phyloP scores from a whole-genome alignment of 1,140 invertebrate genomes.

The Manduca sexta region DNA sequence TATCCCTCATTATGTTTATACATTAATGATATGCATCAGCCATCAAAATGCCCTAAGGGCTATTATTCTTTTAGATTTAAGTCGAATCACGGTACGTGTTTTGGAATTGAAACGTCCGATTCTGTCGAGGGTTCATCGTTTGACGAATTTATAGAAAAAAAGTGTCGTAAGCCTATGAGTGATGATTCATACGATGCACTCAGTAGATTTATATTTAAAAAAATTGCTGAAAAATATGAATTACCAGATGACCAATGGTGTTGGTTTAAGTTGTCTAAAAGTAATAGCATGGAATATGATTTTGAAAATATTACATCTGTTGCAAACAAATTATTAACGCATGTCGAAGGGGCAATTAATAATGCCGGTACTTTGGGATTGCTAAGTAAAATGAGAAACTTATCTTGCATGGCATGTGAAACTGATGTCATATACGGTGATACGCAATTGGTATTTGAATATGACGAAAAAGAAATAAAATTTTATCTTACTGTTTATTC shows the following conservation, averaged over 20 bases:
- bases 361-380: slow-evolving; percentile 36
- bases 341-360: slow-evolving; percentile 35
- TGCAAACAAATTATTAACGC: neutral
- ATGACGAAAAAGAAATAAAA: slow-evolving; percentile 28
- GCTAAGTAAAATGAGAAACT: slow-evolving; percentile 14
- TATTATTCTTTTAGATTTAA: slow-evolving; percentile 47
- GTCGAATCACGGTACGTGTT: slow-evolving; percentile 42
- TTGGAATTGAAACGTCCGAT: slow-evolving; percentile 42
- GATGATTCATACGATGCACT: slow-evolving; percentile 23
- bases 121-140: slow-evolving; percentile 23
- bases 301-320: neutral
- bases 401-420: slow-evolving; percentile 54
- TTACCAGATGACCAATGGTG: slow-evolving; percentile 42
- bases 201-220: slow-evolving; percentile 43
- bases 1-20: slow-evolving; percentile 54
- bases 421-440: slow-evolving; percentile 35
- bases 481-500: slow-evolving; percentile 52
- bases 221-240: slow-evolving; percentile 37
- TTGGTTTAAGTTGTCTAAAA: slow-evolving; percentile 32
- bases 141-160: slow-evolving; percentile 31
- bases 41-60: slow-evolving; percentile 43
- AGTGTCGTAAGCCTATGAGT: slow-evolving; percentile 45
- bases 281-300: no score
- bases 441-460: slow-evolving; percentile 48
- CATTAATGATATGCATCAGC: slow-evolving; percentile 40